phyloP scores from a whole-genome alignment of 2,888 invertebrate genomes.

The Drosophila mimica region DNA sequence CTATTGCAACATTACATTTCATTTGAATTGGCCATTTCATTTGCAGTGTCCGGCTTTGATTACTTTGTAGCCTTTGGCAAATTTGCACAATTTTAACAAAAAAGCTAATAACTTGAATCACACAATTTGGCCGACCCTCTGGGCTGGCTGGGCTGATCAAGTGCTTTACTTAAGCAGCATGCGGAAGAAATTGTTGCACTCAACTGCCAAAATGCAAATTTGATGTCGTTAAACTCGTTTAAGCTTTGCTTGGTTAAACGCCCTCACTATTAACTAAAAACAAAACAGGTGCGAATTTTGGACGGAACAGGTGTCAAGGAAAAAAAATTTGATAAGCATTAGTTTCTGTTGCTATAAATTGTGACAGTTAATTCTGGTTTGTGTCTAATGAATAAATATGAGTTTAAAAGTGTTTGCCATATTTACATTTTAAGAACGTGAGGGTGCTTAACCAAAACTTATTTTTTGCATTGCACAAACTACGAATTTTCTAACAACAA shows the following conservation, averaged over 20 bases:
- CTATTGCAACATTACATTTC: slow-evolving; percentile 63
- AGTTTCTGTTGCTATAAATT: slow-evolving; percentile 1
- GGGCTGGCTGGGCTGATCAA: slow-evolving; percentile 40
- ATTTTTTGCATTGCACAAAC: slow-evolving; percentile 48
- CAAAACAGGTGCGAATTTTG: slow-evolving; percentile 25
- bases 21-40: slow-evolving; percentile 70
- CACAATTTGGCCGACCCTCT: slow-evolving; percentile 18
- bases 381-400: neutral
- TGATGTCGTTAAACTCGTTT: slow-evolving; percentile 27
- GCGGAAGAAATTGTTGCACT: slow-evolving; percentile 51
- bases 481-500: slow-evolving; percentile 38
- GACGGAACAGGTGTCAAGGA: slow-evolving; percentile 32
- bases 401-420: slow-evolving; percentile 9
- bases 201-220: slow-evolving; percentile 45
- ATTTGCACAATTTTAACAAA: slow-evolving; percentile 66
- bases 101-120: slow-evolving; percentile 63
- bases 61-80: slow-evolving; percentile 68
- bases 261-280: slow-evolving; percentile 27
- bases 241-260: slow-evolving; percentile 26
- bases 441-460: slow-evolving; percentile 6
- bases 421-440: slow-evolving; percentile 25
- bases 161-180: slow-evolving; percentile 53
- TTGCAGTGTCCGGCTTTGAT: slow-evolving; percentile 66
- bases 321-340: neutral
- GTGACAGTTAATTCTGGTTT: neutral